phyloP scores from a whole-genome alignment of 1,140 invertebrate genomes.

The Drosophila malerkotliana region DNA sequence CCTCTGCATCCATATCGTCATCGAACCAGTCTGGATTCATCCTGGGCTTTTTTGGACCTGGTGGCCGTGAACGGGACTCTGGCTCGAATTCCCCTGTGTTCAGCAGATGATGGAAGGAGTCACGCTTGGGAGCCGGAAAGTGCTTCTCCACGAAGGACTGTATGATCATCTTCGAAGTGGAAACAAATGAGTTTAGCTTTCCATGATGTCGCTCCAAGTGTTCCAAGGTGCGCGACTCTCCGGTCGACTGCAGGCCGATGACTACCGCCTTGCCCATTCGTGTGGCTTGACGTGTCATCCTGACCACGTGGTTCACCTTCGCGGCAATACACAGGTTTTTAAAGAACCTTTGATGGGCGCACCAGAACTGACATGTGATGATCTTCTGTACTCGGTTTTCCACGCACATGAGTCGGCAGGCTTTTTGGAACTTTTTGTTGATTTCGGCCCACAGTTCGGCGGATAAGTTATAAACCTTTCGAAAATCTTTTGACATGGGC shows the following conservation, averaged over 20 bases:
- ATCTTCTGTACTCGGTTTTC: slow-evolving; percentile 96
- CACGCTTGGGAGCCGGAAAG: slow-evolving; percentile 96
- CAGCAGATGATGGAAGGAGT: slow-evolving; percentile 88
- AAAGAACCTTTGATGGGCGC: slow-evolving; percentile 99
- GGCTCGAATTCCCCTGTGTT: slow-evolving; percentile 76
- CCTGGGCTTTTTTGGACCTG: slow-evolving; percentile 21
- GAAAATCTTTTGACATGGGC: slow-evolving; percentile 92
- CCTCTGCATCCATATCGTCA: slow-evolving; percentile 55
- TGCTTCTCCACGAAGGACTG: slow-evolving; percentile 98
- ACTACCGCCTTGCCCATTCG: slow-evolving; percentile 99
- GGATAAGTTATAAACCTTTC: slow-evolving; percentile 95
- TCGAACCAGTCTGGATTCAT: slow-evolving; percentile 44
- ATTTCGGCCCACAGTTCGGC: slow-evolving; percentile 96
- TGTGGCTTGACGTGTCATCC: slow-evolving; percentile 93
- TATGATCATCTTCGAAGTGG: slow-evolving; percentile 97
- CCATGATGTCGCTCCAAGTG: slow-evolving; percentile 97
- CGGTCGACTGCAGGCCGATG: slow-evolving; percentile 99
- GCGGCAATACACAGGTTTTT: slow-evolving; percentile 99
- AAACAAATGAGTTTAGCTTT: slow-evolving; percentile 98
- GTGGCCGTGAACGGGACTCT: slow-evolving; percentile 27
- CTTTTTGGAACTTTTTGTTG: slow-evolving; percentile 97
- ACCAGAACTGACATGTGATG: slow-evolving; percentile 99
- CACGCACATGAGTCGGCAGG: slow-evolving; percentile 95
- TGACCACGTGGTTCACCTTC: slow-evolving; percentile 94
- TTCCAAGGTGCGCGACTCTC: slow-evolving; percentile 97